Percentiles rank a stretch among this genome's conserved stretches.
Conservation (phyloP, 1,140 invertebrate genomes). For the Lethocerus indicus region DNA sequence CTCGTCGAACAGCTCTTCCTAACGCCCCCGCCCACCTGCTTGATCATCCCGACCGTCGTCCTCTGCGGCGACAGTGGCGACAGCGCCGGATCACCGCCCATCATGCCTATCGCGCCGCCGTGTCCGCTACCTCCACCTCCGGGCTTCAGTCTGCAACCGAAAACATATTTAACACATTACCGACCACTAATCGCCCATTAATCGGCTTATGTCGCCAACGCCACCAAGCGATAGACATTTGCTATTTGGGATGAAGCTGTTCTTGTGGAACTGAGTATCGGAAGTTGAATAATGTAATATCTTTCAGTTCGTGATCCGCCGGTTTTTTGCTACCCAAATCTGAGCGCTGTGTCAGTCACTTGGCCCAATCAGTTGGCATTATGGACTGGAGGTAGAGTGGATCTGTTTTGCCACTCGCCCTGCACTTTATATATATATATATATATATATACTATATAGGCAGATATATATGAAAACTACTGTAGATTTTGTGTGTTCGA, state of each 20-base stretch:
- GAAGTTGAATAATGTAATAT: neutral
- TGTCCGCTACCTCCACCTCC: slow-evolving; percentile 22
- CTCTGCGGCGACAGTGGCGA: slow-evolving; percentile 3
- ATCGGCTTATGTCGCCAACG: neutral
- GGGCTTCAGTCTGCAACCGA: slow-evolving; percentile 20
- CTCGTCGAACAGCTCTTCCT: neutral
- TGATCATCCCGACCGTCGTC: neutral
- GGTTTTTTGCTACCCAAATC: too few relatives aligned
- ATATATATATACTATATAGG: too few relatives aligned
- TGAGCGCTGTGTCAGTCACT: too few relatives aligned
- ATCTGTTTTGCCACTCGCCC: too few relatives aligned
- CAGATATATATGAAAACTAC: too few relatives aligned
- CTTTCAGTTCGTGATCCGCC: neutral
- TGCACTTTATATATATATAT: too few relatives aligned
- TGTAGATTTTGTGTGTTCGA: too few relatives aligned
- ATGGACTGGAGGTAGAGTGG: too few relatives aligned
- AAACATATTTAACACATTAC: neutral
- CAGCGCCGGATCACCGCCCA: slow-evolving; percentile 5
- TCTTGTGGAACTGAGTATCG: neutral
- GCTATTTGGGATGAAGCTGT: too few relatives aligned
- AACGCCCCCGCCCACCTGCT: neutral
- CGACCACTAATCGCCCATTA: slow-evolving; percentile 24
- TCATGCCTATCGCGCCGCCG: slow-evolving; percentile 25
- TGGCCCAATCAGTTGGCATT: too few relatives aligned
- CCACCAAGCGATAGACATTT: neutral